Percentiles rank a stretch among this genome's conserved stretches.
These are phyloP conservation scores for Pristiophorus japonicus DNA, from an alignment of 2,113 vertebrate genomes.

Conservation along the genomic window DNA sequence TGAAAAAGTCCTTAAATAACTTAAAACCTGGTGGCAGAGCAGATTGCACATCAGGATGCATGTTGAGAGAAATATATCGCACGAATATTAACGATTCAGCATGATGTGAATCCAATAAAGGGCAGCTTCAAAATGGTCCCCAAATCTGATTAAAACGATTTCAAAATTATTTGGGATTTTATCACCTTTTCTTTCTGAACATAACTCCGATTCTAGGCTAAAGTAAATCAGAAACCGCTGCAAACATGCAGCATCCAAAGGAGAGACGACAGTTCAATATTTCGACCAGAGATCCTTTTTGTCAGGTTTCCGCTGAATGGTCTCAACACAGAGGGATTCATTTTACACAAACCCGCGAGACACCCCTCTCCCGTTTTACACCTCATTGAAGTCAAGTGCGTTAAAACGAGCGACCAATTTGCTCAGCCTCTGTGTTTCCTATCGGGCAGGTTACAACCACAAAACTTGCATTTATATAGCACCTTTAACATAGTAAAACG, in stretches of 20 bases:
- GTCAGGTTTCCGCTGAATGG: not conserved
- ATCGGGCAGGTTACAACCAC: not conserved
- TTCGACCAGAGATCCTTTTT: not conserved
- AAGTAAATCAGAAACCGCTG: not conserved
- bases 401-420: not conserved
- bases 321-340: not conserved
- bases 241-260: not conserved
- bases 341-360: not conserved
- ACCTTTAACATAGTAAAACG: not conserved
- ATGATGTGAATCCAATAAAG: not conserved
- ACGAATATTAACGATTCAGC: not conserved
- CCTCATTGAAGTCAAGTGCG: not conserved
- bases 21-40: not conserved
- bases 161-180: not conserved
- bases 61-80: not conserved
- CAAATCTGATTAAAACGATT: not conserved
- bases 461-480: not conserved
- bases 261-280: too few relatives aligned
- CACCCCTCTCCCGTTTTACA: not conserved
- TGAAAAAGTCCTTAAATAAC: not conserved
- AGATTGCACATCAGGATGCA: not conserved
- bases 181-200: not conserved
- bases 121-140: not conserved
- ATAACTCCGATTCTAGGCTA: not conserved
- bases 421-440: not conserved